phyloP scores from a whole-genome alignment of 2,797 vertebrate genomes.

The Anabas testudineus region DNA sequence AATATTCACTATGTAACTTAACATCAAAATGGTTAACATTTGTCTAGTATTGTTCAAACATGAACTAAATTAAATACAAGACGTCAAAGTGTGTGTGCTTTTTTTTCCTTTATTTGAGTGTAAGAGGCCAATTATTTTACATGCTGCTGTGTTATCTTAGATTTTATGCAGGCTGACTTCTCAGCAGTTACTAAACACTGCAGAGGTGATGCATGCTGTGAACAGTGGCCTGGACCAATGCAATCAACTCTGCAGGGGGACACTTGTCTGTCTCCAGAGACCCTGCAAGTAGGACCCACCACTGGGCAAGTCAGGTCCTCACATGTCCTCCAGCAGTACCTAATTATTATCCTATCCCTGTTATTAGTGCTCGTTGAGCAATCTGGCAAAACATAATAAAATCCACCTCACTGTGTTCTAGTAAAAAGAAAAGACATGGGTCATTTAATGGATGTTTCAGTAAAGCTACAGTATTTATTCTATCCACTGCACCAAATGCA shows the following conservation, averaged over 20 bases:
- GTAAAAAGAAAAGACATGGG: conserved; percentile 62
- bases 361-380: conserved; percentile 33
- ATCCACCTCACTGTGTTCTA: conserved; percentile 20
- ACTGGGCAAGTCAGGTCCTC: conserved; percentile 73
- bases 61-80: conserved; percentile 29
- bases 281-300: conserved; percentile 54
- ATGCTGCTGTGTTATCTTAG: conserved; percentile 32
- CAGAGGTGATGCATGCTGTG: conserved; percentile 59
- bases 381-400: conserved; percentile 44
- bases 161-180: conserved; percentile 50
- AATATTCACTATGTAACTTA: conserved; percentile 14
- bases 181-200: conserved; percentile 55
- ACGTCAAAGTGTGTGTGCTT: conserved; percentile 21
- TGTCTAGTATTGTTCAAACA: conserved; percentile 40
- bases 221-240: conserved; percentile 39
- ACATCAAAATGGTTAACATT: conserved; percentile 39
- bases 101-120: conserved; percentile 24
- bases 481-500: conserved; percentile 82
- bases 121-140: conserved; percentile 41
- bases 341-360: conserved; percentile 50
- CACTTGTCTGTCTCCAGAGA: conserved; percentile 57
- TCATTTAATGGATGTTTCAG: conserved; percentile 68
- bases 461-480: conserved; percentile 82
- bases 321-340: conserved; percentile 67
- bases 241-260: conserved; percentile 61